Evolutionary conservation across 2,797 vertebrate species (phyloP).

Genomic region (Leontopithecus rosalia): DNA sequence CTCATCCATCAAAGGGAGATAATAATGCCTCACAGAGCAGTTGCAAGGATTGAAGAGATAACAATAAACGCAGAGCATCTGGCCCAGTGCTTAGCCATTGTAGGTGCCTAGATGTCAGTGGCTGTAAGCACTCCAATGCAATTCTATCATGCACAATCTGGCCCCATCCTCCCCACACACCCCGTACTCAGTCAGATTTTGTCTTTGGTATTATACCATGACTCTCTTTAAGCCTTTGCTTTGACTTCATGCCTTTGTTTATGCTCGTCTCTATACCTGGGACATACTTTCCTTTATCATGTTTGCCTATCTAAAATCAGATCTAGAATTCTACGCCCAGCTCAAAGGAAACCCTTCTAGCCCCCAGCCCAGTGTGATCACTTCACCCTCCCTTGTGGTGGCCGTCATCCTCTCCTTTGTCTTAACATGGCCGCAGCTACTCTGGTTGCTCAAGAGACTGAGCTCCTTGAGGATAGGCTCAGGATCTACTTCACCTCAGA

Average conservation of each 20-base stretch:
- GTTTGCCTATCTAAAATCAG: neutral
- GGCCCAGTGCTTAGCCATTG: neutral
- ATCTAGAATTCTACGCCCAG: neutral
- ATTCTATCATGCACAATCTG: neutral
- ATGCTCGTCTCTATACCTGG: neutral
- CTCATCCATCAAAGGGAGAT: conserved; percentile 12
- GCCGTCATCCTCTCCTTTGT: neutral
- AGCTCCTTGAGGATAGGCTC: neutral
- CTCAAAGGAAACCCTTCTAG: neutral
- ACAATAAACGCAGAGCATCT: neutral
- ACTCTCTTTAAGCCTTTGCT: neutral
- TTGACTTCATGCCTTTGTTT: neutral
- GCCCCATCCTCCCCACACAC: neutral
- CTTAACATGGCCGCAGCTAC: neutral
- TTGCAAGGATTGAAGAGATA: neutral
- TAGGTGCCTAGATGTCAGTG: neutral
- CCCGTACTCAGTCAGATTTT: neutral
- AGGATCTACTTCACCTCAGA: neutral
- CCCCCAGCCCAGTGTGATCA: neutral
- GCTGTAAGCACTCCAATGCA: neutral
- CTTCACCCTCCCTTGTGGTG: neutral
- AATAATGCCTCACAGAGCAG: neutral
- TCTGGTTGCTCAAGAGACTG: neutral
- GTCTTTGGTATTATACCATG: neutral
- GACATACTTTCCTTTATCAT: neutral